Conservation (phyloP, 2,113 vertebrate genomes). For the Pseudorectes ferrugineus region DNA sequence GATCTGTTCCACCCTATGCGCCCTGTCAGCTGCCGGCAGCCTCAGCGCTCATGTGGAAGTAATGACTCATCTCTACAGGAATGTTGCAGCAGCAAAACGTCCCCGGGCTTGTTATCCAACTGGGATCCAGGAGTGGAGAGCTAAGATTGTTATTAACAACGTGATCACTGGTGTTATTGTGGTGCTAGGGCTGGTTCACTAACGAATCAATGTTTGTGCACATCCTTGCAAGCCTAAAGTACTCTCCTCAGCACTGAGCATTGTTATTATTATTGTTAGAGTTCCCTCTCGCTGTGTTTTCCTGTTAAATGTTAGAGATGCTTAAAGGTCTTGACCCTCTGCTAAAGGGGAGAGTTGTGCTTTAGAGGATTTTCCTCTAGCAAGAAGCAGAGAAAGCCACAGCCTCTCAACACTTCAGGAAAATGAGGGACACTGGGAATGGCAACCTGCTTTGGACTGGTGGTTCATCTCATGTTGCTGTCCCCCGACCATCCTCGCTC, state of each 20-base stretch:
- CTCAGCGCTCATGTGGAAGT: background rate
- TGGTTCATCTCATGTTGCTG: background rate
- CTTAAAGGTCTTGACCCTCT: background rate
- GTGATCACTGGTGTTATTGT: background rate
- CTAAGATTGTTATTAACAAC: background rate
- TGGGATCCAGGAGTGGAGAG: background rate
- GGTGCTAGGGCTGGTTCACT: conserved; percentile 3
- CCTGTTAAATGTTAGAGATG: background rate
- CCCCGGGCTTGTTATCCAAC: background rate
- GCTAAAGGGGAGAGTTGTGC: background rate
- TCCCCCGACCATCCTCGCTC: background rate
- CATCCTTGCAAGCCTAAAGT: background rate
- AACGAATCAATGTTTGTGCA: background rate
- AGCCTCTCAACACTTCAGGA: background rate
- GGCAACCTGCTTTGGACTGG: background rate
- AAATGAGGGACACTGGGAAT: background rate
- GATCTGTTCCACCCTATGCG: background rate
- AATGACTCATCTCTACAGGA: conserved; percentile 18
- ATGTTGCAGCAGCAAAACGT: background rate
- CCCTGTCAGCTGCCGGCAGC: background rate
- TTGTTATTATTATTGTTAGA: background rate
- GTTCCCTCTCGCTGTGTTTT: background rate
- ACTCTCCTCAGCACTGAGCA: background rate
- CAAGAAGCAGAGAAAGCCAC: background rate
- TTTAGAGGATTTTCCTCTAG: background rate